Evolutionary conservation across 1,140 invertebrate species (phyloP).

Genomic region (Heterodera schachtii): DNA sequence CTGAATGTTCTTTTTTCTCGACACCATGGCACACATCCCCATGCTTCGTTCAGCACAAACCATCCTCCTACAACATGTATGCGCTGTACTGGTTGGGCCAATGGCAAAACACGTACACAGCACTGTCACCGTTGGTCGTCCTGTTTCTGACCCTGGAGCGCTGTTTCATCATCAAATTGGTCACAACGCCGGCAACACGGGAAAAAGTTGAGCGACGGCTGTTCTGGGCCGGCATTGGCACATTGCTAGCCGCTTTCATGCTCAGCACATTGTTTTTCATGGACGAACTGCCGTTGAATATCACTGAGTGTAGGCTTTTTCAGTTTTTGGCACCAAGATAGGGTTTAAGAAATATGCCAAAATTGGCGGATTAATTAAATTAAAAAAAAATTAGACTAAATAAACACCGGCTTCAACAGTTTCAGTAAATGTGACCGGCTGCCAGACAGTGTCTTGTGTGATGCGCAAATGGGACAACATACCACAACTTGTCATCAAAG

Average conservation of each 20-base stretch:
- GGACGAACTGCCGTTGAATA: neutral
- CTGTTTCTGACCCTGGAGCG: constrained; percentile 14
- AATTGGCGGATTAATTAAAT: no score
- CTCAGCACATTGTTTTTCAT: neutral
- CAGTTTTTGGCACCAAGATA: no score
- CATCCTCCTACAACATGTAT: neutral
- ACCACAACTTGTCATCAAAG: neutral
- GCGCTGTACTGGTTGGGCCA: neutral
- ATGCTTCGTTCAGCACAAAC: no score
- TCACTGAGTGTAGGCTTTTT: neutral
- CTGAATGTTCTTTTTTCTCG: no score
- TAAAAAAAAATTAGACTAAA: no score
- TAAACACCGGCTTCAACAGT: neutral
- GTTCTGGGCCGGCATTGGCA: neutral
- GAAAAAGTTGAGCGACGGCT: neutral
- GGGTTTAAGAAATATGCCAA: no score
- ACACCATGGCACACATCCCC: no score
- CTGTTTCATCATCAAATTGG: neutral
- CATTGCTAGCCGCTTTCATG: neutral
- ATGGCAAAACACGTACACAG: neutral
- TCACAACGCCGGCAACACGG: neutral
- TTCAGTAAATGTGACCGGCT: neutral
- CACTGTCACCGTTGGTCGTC: neutral
- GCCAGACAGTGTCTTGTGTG: neutral
- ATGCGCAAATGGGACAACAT: neutral